phyloP scores from a whole-genome alignment of 2,113 vertebrate species.

The Thymallus thymallus region DNA sequence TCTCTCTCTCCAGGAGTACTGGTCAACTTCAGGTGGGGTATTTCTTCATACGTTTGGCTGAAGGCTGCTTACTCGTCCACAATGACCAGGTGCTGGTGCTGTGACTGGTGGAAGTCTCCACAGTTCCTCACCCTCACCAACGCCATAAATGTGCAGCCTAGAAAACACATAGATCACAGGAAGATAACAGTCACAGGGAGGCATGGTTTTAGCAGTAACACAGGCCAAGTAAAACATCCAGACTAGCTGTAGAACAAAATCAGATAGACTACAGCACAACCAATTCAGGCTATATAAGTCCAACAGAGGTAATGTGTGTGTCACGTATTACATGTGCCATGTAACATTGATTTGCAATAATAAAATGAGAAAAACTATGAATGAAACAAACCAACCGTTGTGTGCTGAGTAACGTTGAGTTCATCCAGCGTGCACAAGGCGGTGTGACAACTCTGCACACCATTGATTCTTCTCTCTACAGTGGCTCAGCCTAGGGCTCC shows the following conservation, averaged over 20 bases:
- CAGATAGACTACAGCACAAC: no score
- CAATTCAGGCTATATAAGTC: no score
- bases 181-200: no score
- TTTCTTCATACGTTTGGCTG: slow-evolving; percentile 63
- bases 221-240: neutral
- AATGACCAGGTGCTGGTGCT: slow-evolving; percentile 97
- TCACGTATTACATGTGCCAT: no score
- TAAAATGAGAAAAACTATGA: neutral
- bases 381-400: slow-evolving; percentile 52
- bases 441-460: slow-evolving; percentile 70
- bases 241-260: neutral
- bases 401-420: slow-evolving; percentile 58
- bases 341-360: neutral
- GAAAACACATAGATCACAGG: neutral
- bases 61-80: slow-evolving; percentile 88
- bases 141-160: slow-evolving; percentile 96
- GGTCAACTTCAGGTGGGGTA: slow-evolving; percentile 51
- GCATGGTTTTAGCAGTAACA: neutral
- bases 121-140: slow-evolving; percentile 84
- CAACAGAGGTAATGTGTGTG: no score
- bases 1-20: slow-evolving; percentile 43
- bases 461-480: slow-evolving; percentile 65
- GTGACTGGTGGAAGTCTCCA: slow-evolving; percentile 99
- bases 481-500: slow-evolving; percentile 20
- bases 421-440: slow-evolving; percentile 67